phyloP scores from a whole-genome alignment of 2,888 invertebrate genomes.

The Ophion ellenae region DNA sequence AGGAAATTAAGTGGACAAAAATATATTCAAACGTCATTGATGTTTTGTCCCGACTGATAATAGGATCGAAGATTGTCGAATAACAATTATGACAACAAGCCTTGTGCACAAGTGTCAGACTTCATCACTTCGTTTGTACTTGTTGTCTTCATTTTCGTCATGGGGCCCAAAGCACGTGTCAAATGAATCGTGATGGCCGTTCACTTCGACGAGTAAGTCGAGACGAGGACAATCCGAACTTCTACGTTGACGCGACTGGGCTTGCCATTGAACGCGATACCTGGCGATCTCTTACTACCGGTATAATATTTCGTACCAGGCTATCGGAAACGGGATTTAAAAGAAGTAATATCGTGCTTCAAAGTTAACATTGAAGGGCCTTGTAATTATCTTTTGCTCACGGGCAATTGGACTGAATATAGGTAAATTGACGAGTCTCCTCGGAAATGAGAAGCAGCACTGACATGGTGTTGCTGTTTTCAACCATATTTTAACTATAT shows the following conservation, averaged over 20 bases:
- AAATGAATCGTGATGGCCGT: not conserved
- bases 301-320: conserved; percentile 51
- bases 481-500: too few relatives aligned
- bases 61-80: not conserved
- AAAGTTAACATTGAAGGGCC: conserved; percentile 16
- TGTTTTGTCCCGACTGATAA: too few relatives aligned
- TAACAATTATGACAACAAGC: not conserved
- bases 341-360: conserved; percentile 44
- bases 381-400: conserved; percentile 47
- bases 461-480: too few relatives aligned
- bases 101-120: not conserved
- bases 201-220: not conserved
- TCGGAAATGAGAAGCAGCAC: not conserved
- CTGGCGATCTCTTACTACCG: conserved; percentile 33
- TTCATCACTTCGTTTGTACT: not conserved
- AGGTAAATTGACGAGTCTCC: conserved; percentile 34
- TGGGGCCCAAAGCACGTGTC: not conserved
- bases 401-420: conserved; percentile 29
- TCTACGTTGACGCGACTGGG: conserved; percentile 46
- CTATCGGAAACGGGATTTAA: conserved; percentile 40
- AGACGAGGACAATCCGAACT: conserved; percentile 47
- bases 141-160: not conserved
- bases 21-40: too few relatives aligned
- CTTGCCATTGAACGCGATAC: conserved; percentile 34
- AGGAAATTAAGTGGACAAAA: too few relatives aligned